phyloP scores from a whole-genome alignment of 2,113 vertebrate species.

The Dipodomys ordii region DNA sequence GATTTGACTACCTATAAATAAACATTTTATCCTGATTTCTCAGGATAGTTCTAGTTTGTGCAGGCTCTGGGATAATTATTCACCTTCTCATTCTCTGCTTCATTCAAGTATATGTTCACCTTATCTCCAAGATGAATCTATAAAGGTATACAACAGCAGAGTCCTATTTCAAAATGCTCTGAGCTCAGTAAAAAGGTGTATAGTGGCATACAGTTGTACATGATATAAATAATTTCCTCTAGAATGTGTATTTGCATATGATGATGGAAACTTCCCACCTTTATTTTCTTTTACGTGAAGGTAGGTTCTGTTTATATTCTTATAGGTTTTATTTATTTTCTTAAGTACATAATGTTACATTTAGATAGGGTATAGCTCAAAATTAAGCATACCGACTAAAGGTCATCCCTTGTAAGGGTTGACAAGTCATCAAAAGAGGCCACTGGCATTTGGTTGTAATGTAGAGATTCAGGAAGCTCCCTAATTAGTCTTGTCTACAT shows the following conservation, averaged over 20 bases:
- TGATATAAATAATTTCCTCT: neutral
- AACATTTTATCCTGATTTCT: neutral
- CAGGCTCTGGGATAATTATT: neutral
- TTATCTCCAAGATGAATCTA: neutral
- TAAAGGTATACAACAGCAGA: neutral
- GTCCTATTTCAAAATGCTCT: conserved; percentile 10
- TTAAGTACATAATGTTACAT: neutral
- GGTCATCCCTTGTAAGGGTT: neutral
- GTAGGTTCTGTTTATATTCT: conserved; percentile 12
- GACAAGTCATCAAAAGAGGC: neutral
- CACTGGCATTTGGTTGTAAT: neutral
- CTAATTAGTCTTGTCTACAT: neutral
- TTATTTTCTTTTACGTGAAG: neutral
- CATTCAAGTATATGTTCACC: neutral
- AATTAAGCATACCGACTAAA: conserved; percentile 22
- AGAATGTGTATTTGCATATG: conserved; percentile 30
- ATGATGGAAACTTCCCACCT: neutral
- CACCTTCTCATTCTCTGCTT: neutral
- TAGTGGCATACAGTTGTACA: neutral
- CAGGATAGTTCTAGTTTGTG: neutral
- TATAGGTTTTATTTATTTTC: conserved; percentile 13
- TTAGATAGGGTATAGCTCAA: neutral
- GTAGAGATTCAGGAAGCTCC: neutral
- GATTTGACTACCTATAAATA: neutral
- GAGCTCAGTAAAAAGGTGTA: neutral